Conservation (phyloP, 2,113 vertebrate species). For the Oncorhynchus gorbuscha region DNA sequence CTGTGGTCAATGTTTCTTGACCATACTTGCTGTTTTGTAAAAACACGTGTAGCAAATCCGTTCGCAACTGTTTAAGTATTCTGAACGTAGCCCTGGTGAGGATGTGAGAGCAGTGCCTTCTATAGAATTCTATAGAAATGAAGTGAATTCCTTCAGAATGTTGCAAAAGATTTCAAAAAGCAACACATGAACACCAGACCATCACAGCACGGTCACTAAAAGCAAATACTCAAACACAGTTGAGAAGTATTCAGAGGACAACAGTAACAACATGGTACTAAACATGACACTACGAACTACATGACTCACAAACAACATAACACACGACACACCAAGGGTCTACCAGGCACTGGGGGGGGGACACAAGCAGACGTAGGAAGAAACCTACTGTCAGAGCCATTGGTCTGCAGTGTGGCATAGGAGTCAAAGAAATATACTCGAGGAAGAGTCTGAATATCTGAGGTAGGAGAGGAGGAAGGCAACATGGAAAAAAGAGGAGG, state of each 20-base stretch:
- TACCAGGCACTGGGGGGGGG: conserved; percentile 18
- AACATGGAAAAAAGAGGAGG: neutral
- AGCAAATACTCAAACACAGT: neutral
- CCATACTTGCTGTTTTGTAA: neutral
- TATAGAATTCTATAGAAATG: neutral
- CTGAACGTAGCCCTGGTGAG: conserved; percentile 27
- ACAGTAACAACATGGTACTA: neutral
- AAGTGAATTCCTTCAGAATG: neutral
- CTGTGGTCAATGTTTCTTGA: no score
- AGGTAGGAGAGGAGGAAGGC: conserved; percentile 31
- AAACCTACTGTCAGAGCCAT: conserved; percentile 81
- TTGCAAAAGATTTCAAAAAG: conserved; percentile 9
- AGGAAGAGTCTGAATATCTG: conserved; percentile 85
- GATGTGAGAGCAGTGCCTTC: neutral
- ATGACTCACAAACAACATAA: neutral
- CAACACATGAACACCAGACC: neutral
- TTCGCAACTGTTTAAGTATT: conserved; percentile 27
- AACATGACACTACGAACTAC: neutral
- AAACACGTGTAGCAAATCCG: neutral
- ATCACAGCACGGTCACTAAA: neutral
- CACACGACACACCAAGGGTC: conserved; percentile 15
- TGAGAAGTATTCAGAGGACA: neutral
- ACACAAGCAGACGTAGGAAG: conserved; percentile 40
- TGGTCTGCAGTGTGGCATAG: conserved; percentile 79
- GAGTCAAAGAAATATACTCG: conserved; percentile 86